Conservation (phyloP, 2,888 invertebrate species). For the Pseudoips prasinana region DNA sequence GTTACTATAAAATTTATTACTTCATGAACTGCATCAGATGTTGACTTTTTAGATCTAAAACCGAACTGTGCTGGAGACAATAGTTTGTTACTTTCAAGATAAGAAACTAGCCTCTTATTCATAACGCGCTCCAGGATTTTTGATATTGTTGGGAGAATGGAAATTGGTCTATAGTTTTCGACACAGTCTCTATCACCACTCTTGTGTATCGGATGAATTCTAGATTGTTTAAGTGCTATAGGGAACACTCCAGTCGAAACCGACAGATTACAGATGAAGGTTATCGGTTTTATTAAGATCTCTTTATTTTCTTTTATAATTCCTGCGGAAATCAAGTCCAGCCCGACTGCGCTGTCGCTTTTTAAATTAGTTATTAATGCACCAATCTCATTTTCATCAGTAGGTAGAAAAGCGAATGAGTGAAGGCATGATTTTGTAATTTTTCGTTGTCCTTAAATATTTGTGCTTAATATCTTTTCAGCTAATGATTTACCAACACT, state of each 20-base stretch:
- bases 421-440: not conserved
- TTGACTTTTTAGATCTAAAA: too few species aligned
- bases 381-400: conserved; percentile 1
- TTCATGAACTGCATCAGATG: too few species aligned
- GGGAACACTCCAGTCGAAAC: conserved; percentile 4
- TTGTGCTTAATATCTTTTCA: not conserved
- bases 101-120: not conserved
- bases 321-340: conserved; percentile 4
- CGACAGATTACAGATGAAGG: conserved; percentile 2
- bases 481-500: not conserved
- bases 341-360: conserved; percentile 1
- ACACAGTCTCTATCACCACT: not conserved
- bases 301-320: conserved; percentile 1
- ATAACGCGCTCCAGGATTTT: not conserved
- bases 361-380: not conserved
- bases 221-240: conserved; percentile 1
- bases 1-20: too few species aligned
- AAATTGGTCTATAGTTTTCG: conserved; percentile 7
- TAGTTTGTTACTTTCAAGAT: too few species aligned
- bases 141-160: not conserved
- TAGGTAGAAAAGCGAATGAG: conserved; percentile 1
- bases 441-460: not conserved
- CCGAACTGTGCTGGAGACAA: too few species aligned
- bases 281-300: conserved; percentile 1
- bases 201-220: not conserved